Percentiles rank a stretch among this genome's conserved stretches.
Conservation (phyloP, 2,888 invertebrate species). For the Caenorhabditis drosophilae region DNA sequence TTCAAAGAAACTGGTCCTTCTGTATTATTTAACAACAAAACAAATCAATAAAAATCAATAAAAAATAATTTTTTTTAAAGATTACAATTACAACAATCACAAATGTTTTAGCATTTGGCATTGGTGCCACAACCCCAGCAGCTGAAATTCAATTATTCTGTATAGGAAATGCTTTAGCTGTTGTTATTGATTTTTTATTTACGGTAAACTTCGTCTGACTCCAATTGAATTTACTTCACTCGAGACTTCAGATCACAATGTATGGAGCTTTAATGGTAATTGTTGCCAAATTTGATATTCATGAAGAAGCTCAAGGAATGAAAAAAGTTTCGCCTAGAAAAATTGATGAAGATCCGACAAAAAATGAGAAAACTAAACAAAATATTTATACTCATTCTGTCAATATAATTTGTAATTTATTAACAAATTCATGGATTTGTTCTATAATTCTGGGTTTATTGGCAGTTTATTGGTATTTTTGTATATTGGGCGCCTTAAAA, state of each 20-base stretch:
- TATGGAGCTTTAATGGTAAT: constrained; percentile 64
- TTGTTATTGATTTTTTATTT: constrained; percentile 60
- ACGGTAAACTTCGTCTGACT: constrained; percentile 24
- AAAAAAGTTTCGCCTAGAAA: too few species aligned
- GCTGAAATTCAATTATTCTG: constrained; percentile 67
- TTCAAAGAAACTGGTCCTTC: constrained; percentile 55
- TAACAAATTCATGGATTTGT: constrained; percentile 52
- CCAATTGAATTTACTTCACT: background rate
- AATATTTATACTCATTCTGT: too few species aligned
- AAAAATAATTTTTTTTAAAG: constrained; percentile 4
- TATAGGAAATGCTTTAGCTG: constrained; percentile 65
- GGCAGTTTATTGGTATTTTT: constrained; percentile 61
- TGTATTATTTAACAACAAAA: constrained; percentile 5
- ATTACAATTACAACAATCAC: constrained; percentile 67
- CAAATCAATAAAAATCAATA: background rate
- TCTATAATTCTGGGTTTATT: constrained; percentile 52
- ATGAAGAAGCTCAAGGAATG: constrained; percentile 15
- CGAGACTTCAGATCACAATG: constrained; percentile 56
- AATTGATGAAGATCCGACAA: background rate
- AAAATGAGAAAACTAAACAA: background rate
- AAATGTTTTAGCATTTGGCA: constrained; percentile 55
- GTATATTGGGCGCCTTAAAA: constrained; percentile 56
- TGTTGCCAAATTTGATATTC: constrained; percentile 56
- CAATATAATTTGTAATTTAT: constrained; percentile 40
- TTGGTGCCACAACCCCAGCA: constrained; percentile 64